Percentiles rank a stretch among this genome's conserved stretches.
phyloP scores from a whole-genome alignment of 2,888 invertebrate species.

The Torymus auratus region DNA sequence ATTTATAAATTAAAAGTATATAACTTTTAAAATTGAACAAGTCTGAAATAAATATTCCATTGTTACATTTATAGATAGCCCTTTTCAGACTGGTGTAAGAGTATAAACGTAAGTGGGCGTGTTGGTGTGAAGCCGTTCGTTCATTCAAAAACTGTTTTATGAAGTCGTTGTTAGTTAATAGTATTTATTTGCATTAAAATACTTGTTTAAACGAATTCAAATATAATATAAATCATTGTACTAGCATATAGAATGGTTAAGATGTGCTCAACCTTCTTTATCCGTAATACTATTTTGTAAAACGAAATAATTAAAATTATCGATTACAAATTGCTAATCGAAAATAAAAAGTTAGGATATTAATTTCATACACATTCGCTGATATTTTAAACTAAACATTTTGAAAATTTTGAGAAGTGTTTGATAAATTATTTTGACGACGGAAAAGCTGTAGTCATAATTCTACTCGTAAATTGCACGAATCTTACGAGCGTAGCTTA shows the following conservation, averaged over 20 bases:
- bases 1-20: too few species aligned
- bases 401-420: neutral
- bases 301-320: too few species aligned
- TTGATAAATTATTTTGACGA: conserved; percentile 35
- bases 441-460: conserved; percentile 32
- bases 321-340: too few species aligned
- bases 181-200: too few species aligned
- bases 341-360: too few species aligned
- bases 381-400: conserved; percentile 13
- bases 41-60: neutral
- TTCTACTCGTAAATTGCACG: conserved; percentile 40
- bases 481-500: conserved; percentile 11
- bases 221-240: too few species aligned
- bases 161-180: too few species aligned
- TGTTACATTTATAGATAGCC: conserved; percentile 25
- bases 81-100: neutral
- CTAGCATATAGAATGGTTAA: too few species aligned
- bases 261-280: too few species aligned
- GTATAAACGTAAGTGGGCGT: conserved; percentile 22
- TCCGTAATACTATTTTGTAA: too few species aligned
- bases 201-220: too few species aligned
- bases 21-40: neutral
- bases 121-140: conserved; percentile 7
- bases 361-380: neutral
- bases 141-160: conserved; percentile 23